phyloP scores from a whole-genome alignment of 1,140 invertebrate species.

The Campodea augens region DNA sequence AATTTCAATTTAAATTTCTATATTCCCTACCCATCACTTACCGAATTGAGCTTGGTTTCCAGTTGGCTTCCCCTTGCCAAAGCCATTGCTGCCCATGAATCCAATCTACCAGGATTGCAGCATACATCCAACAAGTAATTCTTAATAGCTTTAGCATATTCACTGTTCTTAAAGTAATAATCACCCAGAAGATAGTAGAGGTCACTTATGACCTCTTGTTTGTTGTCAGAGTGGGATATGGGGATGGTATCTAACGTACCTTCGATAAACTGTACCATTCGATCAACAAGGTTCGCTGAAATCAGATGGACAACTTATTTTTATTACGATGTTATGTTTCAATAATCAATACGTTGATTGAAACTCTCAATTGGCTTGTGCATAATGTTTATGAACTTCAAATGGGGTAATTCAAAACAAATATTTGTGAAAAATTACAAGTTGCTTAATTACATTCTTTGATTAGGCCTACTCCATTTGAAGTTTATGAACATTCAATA shows the following conservation, averaged over 20 bases:
- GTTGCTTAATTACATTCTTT: too few relatives aligned
- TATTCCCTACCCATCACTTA: too few relatives aligned
- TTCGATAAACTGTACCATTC: constrained; percentile 43
- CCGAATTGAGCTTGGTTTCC: constrained; percentile 60
- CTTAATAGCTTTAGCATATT: constrained; percentile 45
- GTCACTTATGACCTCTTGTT: constrained; percentile 36
- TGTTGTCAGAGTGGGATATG: constrained; percentile 17
- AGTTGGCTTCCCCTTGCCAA: constrained; percentile 58
- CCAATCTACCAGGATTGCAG: constrained; percentile 52
- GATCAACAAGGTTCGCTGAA: constrained; percentile 27
- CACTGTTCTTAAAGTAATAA: constrained; percentile 79
- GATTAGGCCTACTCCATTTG: too few relatives aligned
- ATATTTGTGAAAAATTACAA: too few relatives aligned
- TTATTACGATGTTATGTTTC: not conserved
- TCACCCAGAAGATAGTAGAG: constrained; percentile 80
- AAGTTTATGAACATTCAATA: too few relatives aligned
- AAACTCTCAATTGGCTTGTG: too few relatives aligned
- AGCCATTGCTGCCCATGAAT: constrained; percentile 82
- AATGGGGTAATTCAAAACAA: too few relatives aligned
- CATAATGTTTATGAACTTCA: too few relatives aligned
- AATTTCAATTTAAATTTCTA: too few relatives aligned
- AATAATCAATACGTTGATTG: too few relatives aligned
- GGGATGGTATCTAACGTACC: constrained; percentile 34
- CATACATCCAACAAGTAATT: constrained; percentile 70
- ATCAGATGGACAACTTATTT: constrained; percentile 2